These are phyloP conservation scores for Blastobasis adustella DNA, from an alignment of 2,888 invertebrate species.

Conservation along the genomic window DNA sequence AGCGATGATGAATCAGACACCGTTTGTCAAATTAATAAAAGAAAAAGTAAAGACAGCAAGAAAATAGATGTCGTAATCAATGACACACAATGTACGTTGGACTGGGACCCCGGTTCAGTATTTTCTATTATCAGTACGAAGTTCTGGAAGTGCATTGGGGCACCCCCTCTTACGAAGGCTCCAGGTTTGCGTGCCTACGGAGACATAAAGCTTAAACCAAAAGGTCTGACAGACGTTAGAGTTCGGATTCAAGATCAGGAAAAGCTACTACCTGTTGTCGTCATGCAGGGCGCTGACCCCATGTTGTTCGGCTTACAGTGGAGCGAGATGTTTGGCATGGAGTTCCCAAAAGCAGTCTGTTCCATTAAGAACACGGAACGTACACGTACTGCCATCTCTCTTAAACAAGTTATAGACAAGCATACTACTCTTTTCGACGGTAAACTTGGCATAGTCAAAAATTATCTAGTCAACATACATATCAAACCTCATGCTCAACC, in stretches of 20 bases:
- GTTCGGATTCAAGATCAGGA: constrained; percentile 2
- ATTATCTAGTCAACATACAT: constrained; percentile 3
- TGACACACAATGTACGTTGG: background rate
- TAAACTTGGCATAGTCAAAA: constrained; percentile 5
- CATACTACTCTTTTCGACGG: constrained; percentile 4
- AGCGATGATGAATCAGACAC: too few species aligned
- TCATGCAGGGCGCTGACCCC: constrained; percentile 6
- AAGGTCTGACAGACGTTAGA: constrained; percentile 5
- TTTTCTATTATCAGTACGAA: background rate
- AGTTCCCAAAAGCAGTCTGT: constrained; percentile 6
- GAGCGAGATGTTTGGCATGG: constrained; percentile 6
- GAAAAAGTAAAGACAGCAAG: too few species aligned
- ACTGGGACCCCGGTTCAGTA: background rate
- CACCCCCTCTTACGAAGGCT: background rate
- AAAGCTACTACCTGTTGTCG: constrained; percentile 4
- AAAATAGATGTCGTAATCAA: background rate
- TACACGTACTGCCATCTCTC: background rate
- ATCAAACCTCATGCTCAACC: background rate
- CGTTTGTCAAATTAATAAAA: too few species aligned
- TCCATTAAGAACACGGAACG: background rate
- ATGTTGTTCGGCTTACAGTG: constrained; percentile 10
- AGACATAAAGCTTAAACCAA: background rate
- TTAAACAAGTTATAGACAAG: constrained; percentile 1
- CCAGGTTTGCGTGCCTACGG: background rate
- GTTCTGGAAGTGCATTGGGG: background rate